Evolutionary conservation across 2,113 vertebrate genomes (phyloP).

Genomic region (Cheilinus undulatus): DNA sequence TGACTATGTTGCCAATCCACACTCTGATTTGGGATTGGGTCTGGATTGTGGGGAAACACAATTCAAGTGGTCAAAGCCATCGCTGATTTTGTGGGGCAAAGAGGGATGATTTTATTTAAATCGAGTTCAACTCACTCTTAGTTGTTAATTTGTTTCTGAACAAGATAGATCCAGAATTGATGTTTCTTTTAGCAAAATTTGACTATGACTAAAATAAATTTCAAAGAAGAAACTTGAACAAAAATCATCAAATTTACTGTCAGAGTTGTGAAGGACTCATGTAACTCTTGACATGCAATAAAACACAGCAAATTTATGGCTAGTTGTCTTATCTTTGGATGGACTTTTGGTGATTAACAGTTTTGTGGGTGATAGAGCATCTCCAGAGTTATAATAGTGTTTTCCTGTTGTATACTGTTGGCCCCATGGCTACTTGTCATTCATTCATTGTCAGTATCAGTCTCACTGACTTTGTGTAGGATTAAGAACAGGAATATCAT

Average conservation of each 20-base stretch:
- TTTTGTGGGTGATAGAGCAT: no score
- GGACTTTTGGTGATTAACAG: no score
- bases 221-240: background rate
- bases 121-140: background rate
- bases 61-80: conserved; percentile 13
- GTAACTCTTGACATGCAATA: no score
- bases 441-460: no score
- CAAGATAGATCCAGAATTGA: background rate
- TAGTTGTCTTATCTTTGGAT: no score
- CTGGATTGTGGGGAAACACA: conserved; percentile 38
- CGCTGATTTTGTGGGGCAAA: conserved; percentile 12
- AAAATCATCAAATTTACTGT: background rate
- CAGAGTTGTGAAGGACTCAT: no score
- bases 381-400: no score
- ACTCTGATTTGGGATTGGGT: conserved; percentile 68
- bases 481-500: no score
- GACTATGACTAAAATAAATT: background rate
- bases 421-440: no score
- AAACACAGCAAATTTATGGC: no score
- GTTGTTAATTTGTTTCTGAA: background rate
- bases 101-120: background rate
- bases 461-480: no score
- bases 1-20: conserved; percentile 55
- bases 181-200: background rate
- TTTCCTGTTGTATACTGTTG: no score